Conservation (phyloP, 2,797 vertebrate species). For the Xyrichtys novacula region DNA sequence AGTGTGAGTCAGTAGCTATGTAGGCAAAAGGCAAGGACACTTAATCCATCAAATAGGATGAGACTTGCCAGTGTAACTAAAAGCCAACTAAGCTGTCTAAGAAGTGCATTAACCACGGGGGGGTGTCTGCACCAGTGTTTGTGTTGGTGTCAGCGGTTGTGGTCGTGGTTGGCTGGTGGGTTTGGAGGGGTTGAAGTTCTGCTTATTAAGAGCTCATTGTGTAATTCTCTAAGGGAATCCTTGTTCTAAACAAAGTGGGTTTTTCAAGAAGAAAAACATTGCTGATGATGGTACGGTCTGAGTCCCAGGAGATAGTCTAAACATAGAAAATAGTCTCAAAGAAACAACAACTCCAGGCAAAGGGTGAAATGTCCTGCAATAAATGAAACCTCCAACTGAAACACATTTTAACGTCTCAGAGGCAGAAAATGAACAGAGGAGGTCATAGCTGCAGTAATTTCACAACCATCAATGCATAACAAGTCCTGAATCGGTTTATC, state of each 20-base stretch:
- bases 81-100: conserved; percentile 67
- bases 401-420: conserved; percentile 19
- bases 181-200: conserved; percentile 13
- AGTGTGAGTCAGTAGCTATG: conserved; percentile 11
- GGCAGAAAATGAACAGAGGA: conserved; percentile 13
- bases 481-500: neutral
- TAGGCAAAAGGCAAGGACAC: conserved; percentile 50
- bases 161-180: conserved; percentile 13
- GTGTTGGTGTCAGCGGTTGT: conserved; percentile 40
- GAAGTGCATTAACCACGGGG: conserved; percentile 51
- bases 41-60: conserved; percentile 71
- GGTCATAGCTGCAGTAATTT: conserved; percentile 7
- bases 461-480: neutral
- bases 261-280: conserved; percentile 30
- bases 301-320: conserved; percentile 50
- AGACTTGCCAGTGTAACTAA: conserved; percentile 59
- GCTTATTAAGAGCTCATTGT: conserved; percentile 54
- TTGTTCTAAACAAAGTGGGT: conserved; percentile 45
- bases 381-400: conserved; percentile 18
- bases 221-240: conserved; percentile 52
- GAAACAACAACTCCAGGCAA: conserved; percentile 40
- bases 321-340: conserved; percentile 41
- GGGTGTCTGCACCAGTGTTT: conserved; percentile 21
- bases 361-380: conserved; percentile 46
- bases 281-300: conserved; percentile 38